A percentile compares a stretch with the other conserved stretches of the same genome.
phyloP scores from a whole-genome alignment of 2,797 vertebrate species.

The Heliangelus exortis region DNA sequence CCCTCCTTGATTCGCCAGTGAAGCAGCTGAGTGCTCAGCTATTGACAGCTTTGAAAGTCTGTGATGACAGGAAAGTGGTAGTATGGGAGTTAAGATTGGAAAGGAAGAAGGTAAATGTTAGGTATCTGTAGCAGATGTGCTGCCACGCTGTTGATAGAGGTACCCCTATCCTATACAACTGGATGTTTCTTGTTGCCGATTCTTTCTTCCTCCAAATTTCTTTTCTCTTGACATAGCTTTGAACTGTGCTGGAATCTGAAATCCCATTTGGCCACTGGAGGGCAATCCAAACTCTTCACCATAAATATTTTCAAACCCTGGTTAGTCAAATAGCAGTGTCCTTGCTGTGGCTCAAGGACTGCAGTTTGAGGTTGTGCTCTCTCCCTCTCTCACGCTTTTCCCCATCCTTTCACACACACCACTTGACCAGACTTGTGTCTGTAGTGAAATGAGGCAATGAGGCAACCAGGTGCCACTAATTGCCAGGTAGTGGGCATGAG shows the following conservation, averaged over 20 bases:
- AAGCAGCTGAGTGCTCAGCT: not conserved
- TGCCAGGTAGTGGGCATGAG: too few relatives aligned
- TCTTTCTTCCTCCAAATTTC: not conserved
- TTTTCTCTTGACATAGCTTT: not conserved
- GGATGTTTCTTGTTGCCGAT: not conserved
- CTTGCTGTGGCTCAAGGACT: not conserved
- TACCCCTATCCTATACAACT: not conserved
- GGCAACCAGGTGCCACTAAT: too few relatives aligned
- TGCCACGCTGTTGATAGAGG: not conserved
- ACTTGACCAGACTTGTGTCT: not conserved
- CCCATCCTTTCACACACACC: not conserved
- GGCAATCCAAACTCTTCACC: constrained; percentile 13
- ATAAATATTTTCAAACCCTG: not conserved
- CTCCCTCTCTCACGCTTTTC: not conserved
- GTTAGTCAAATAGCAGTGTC: not conserved
- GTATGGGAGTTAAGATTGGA: not conserved
- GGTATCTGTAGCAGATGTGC: not conserved
- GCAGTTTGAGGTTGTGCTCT: not conserved
- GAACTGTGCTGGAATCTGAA: not conserved
- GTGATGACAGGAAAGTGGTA: not conserved
- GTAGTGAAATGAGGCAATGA: too few relatives aligned
- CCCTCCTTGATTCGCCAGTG: fast-evolving
- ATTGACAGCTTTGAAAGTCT: not conserved
- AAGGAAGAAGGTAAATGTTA: not conserved
- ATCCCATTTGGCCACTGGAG: constrained; percentile 13